Base-by-base conservation (phyloP, 2,113 vertebrate species). In the Melanocharis versteri region DNA sequence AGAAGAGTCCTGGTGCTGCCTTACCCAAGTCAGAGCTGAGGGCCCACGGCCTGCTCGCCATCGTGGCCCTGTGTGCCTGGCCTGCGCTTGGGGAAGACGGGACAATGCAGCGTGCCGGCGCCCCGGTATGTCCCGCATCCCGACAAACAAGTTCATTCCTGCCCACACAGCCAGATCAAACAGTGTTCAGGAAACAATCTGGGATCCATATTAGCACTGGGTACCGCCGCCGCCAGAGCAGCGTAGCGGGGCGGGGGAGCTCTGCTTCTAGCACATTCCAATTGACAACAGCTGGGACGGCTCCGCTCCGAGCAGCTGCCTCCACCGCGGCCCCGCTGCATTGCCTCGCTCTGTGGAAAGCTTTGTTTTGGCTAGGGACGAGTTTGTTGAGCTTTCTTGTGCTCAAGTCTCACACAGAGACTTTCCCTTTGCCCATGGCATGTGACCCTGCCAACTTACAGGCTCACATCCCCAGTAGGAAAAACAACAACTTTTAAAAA, bases 41-140 rank as follows among this genome's bases (percentile, higher is more conserved):
- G 54, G 40, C 27, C 58, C 5, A 1, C 0, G 1, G n/a, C 26
- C 79, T 9, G 12, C 31, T 26, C 0, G 0, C 81, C 70, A 2
- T 26, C 3, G 7, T n/a, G 30, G 40, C 24, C 37, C 62, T 3
- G 2, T 0, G 0, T 19, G 60, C 47, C 15, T 22, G 45, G 24
- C 30, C 73, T 24, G 33, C 10, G 0, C 45, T 3, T 3, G 28
- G 66, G 33, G 28, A 90, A 69, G 42, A 27, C 0, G 4, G 79
- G 28, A 37, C 48, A 68, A 42, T 0, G 0, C 37, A 30, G 39
- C 0, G 0, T 0, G 0, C 35, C 17, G 24, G 13, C 0, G 0
- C 31, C 72, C 70, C 1, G 0, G 1, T 9, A 7, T 3, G 4
- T 27, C 28, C 69, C 0, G 1, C 39, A 21, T 61, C 89, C 39